Conservation (phyloP, 64 coral and sea anemone genomes). For the Pachyseris speciosa region DNA sequence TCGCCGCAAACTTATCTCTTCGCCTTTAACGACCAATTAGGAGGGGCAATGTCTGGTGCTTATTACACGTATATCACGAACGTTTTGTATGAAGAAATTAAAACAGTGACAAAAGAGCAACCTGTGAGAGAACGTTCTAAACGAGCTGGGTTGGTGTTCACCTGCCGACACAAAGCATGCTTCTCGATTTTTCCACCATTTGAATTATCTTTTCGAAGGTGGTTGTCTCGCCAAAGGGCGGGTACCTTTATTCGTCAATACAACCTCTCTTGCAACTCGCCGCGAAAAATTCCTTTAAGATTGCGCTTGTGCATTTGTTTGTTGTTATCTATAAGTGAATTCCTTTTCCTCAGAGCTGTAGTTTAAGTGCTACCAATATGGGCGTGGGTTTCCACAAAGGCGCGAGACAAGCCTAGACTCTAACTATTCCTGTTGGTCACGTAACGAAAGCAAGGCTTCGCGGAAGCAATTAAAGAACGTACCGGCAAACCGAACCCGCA, state of each 20-base stretch:
- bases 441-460: not conserved
- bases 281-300: constrained; percentile 35
- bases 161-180: not conserved
- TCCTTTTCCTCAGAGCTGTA: not conserved
- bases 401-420: not conserved
- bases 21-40: constrained; percentile 40
- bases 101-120: not conserved
- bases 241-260: constrained; percentile 4
- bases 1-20: constrained; percentile 53
- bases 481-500: constrained; percentile 11
- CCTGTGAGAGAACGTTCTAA: not conserved
- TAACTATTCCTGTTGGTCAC: not conserved
- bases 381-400: constrained; percentile 14
- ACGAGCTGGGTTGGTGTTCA: not conserved
- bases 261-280: not conserved
- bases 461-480: constrained; percentile 22
- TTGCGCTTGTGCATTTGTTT: constrained; percentile 35
- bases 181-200: not conserved
- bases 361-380: not conserved
- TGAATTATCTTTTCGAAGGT: not conserved
- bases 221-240: not conserved
- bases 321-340: constrained; percentile 26
- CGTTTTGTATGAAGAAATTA: not conserved
- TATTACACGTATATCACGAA: constrained; percentile 7
- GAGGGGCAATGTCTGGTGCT: not conserved